Evolutionary conservation across 30 jellyfish, hydroid and myxozoan species (phyloP).

Genomic region (Aurelia aurita complex sp. Pacific): DNA sequence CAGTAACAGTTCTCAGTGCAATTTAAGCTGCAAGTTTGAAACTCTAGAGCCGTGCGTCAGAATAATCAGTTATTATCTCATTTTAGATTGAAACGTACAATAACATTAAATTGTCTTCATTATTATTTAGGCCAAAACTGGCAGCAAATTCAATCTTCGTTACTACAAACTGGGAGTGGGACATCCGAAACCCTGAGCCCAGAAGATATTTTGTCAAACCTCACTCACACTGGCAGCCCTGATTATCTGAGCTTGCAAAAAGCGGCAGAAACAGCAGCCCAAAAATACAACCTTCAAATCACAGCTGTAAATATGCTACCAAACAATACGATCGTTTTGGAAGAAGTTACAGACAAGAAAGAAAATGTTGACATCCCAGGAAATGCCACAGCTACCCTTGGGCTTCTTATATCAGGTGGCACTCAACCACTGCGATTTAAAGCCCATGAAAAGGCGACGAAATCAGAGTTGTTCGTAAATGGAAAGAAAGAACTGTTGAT

Average conservation of each 20-base stretch:
- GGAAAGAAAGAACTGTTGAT: conserved; percentile 71
- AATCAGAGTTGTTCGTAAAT: conserved; percentile 37
- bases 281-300: conserved; percentile 48
- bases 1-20: too few relatives aligned
- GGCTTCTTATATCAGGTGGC: conserved; percentile 60
- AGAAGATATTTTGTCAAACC: conserved; percentile 11
- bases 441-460: conserved; percentile 58
- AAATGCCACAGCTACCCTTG: conserved; percentile 79
- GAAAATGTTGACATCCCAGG: conserved; percentile 76
- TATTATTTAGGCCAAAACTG: conserved; percentile 82
- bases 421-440: conserved; percentile 64
- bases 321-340: conserved; percentile 32
- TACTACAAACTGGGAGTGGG: conserved; percentile 87
- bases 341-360: conserved; percentile 54
- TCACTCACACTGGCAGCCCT: conserved; percentile 8
- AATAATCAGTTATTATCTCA: too few relatives aligned
- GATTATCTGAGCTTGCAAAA: conserved; percentile 8
- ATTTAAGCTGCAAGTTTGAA: too few relatives aligned
- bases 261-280: conserved; percentile 21
- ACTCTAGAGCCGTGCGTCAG: too few relatives aligned
- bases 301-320: conserved; percentile 61
- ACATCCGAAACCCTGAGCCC: conserved; percentile 32
- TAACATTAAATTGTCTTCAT: neutral
- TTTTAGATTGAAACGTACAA: too few relatives aligned
- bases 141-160: conserved; percentile 88